phyloP scores from a whole-genome alignment of 2,797 vertebrate species.

The Podargus strigoides region DNA sequence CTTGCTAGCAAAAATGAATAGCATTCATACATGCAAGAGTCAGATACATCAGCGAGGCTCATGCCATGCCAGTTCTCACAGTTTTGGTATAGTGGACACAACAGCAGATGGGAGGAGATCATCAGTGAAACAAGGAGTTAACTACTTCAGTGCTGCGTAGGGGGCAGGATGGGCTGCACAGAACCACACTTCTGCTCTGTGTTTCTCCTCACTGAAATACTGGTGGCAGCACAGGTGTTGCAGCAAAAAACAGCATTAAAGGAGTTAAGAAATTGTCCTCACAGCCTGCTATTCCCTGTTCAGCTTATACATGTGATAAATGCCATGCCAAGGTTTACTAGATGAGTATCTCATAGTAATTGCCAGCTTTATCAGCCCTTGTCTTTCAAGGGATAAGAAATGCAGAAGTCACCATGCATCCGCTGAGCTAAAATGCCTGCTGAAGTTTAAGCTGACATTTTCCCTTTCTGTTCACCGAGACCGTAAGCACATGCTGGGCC shows the following conservation, averaged over 20 bases:
- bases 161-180: neutral
- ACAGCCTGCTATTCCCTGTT: neutral
- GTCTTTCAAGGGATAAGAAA: neutral
- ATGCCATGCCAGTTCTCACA: neutral
- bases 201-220: neutral
- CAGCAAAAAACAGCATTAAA: neutral
- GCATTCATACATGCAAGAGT: neutral
- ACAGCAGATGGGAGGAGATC: neutral
- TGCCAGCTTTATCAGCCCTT: neutral
- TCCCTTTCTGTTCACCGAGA: neutral
- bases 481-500: neutral
- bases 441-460: conserved; percentile 22
- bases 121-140: rapidly evolving
- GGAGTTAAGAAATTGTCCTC: neutral
- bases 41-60: neutral
- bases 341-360: neutral
- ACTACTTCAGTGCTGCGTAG: neutral
- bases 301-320: neutral
- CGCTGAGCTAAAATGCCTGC: neutral
- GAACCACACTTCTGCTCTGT: neutral
- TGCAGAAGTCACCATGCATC: neutral
- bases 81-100: neutral
- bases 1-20: neutral
- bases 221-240: neutral
- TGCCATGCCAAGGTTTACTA: neutral